Base-by-base conservation (phyloP, 1,140 invertebrate genomes). In the Dreissena polymorpha region DNA sequence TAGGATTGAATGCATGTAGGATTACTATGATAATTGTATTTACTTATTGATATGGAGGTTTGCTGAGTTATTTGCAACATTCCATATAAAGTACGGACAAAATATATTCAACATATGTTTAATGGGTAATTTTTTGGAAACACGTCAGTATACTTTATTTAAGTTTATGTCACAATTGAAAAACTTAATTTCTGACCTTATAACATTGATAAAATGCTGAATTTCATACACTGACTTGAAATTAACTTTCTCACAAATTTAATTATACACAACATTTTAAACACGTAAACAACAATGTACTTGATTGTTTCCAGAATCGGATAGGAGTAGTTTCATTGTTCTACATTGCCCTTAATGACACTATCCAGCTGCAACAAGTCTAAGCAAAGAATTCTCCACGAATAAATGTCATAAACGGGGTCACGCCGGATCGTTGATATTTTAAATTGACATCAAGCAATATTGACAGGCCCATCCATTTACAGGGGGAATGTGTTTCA, bases 381-480 rank as follows among this genome's bases (percentile, higher is more conserved):
- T 91, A 95, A 39, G 93, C 94, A 82, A 93, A 95, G 87, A 91
- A 94, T 68, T 72, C 72, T 63, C 51, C 77, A 7, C 87, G 87
- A 53, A 86, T 96, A 70, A 94, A 95, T 67, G 95, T 95, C n/a
- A 93, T 98, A 12, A 94, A 95, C 68, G 98, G 97, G 0, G 94
- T 96, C 86, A 96, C 97, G 0, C 94, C 95, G 16, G 94, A 95
- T 29, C 92, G 98, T 8, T 97, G 96, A 21, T 95, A 96, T 83
- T 98, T 98, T 90, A 94, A 88, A 90, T 49, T 94, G 95, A 63
- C 94, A 93, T 91, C 94, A 0, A 96, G 94, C 94, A 95, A 94
- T 85, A 89, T 91, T 0, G 93, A 94, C 76, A 92, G 95, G 71
- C 93, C 92, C 0, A 92, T 94, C 53, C 93, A 93, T 82, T 91